Evolutionary conservation across 2,797 vertebrate species (phyloP).

Genomic region (Mormyrus proboscirostris): DNA sequence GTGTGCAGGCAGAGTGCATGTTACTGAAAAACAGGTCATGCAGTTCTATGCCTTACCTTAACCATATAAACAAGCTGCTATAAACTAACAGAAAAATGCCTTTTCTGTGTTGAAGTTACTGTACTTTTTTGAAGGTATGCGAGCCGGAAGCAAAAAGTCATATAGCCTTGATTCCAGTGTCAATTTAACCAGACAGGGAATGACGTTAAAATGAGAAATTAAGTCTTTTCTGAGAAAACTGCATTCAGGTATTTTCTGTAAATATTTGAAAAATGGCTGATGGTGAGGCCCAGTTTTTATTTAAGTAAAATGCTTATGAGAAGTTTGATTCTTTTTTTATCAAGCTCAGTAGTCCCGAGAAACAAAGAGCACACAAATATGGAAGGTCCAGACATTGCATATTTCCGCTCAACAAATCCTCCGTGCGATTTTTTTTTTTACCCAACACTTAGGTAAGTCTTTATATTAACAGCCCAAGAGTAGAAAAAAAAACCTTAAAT

Average conservation of each 20-base stretch:
- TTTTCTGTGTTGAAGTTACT: background rate
- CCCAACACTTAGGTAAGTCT: conserved; percentile 47
- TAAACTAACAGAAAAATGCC: background rate
- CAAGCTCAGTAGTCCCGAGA: conserved; percentile 35
- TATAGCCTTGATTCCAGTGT: background rate
- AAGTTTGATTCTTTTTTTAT: conserved; percentile 29
- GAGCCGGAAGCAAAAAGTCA: background rate
- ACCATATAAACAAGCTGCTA: background rate
- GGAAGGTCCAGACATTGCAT: conserved; percentile 28
- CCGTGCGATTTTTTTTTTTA: conserved; percentile 19
- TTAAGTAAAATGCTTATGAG: conserved; percentile 30
- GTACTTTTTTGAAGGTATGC: background rate
- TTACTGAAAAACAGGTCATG: background rate
- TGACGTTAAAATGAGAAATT: background rate
- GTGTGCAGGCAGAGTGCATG: background rate
- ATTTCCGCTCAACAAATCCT: conserved; percentile 36
- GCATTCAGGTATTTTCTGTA: background rate
- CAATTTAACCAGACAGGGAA: background rate
- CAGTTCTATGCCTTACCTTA: background rate
- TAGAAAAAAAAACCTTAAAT: conserved; percentile 38
- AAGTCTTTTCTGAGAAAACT: background rate
- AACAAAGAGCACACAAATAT: conserved; percentile 17
- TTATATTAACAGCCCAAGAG: conserved; percentile 39
- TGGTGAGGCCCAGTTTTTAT: conserved; percentile 13
- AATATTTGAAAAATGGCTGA: background rate